phyloP scores from a whole-genome alignment of 2,888 invertebrate species.

The Steromphala cineraria region DNA sequence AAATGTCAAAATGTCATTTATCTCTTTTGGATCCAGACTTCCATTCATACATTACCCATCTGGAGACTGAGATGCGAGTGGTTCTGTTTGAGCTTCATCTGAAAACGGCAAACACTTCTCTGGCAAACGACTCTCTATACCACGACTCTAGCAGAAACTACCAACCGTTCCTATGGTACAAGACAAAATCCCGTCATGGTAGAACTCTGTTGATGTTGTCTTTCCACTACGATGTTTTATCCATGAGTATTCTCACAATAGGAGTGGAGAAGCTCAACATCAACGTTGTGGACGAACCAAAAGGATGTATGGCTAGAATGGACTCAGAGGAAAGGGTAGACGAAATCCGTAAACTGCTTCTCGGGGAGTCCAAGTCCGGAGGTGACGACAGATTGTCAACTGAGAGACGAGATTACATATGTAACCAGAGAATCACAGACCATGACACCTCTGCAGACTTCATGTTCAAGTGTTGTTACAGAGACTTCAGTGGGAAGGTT shows the following conservation, averaged over 20 bases:
- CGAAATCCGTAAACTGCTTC: conserved; percentile 47
- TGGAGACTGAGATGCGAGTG: neutral
- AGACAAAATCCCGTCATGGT: conserved; percentile 69
- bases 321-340: conserved; percentile 34
- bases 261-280: conserved; percentile 65
- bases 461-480: conserved; percentile 63
- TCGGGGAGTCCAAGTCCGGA: conserved; percentile 43
- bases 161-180: conserved; percentile 66
- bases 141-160: conserved; percentile 37
- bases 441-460: conserved; percentile 58
- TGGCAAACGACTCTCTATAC: neutral
- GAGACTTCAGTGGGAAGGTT: conserved; percentile 45
- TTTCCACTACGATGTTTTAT: conserved; percentile 71
- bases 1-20: neutral
- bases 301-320: conserved; percentile 61
- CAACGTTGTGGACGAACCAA: conserved; percentile 59
- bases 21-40: neutral
- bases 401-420: conserved; percentile 51
- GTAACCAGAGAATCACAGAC: conserved; percentile 62
- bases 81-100: conserved; percentile 16
- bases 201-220: conserved; percentile 68
- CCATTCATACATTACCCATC: neutral
- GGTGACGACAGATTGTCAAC: neutral
- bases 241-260: conserved; percentile 66
- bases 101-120: neutral